phyloP scores from a whole-genome alignment of 2,888 invertebrate species.

The Gymnoscelis rufifasciata region DNA sequence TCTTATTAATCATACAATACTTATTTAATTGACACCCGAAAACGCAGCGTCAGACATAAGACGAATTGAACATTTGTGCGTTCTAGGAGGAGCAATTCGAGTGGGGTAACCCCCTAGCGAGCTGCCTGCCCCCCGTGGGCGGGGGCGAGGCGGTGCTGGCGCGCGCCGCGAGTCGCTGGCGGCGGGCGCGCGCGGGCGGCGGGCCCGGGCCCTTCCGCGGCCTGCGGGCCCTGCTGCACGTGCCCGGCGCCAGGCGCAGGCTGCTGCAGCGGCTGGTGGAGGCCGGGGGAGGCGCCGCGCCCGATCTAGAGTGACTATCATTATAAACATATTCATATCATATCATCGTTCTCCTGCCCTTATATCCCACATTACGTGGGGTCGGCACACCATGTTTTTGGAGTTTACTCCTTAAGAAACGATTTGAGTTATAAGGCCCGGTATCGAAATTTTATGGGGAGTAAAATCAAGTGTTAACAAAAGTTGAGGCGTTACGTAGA shows the following conservation, averaged over 20 bases:
- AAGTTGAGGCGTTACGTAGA: no score
- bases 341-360: no score
- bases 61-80: neutral
- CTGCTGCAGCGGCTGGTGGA: slow-evolving; percentile 84
- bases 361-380: no score
- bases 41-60: no score
- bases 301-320: slow-evolving; percentile 72
- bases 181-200: slow-evolving; percentile 82
- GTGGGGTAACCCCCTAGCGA: slow-evolving; percentile 88
- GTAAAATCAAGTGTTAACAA: no score
- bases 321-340: no score
- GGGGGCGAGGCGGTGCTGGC: slow-evolving; percentile 72
- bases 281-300: slow-evolving; percentile 87
- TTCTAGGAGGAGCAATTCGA: slow-evolving; percentile 90
- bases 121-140: slow-evolving; percentile 67
- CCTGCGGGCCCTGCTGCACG: slow-evolving; percentile 77
- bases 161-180: slow-evolving; percentile 84
- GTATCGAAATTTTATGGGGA: no score
- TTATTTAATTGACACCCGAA: no score
- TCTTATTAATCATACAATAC: no score
- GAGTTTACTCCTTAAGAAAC: no score
- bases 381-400: no score
- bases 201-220: slow-evolving; percentile 74
- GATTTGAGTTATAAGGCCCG: no score
- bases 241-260: slow-evolving; percentile 78